Conservation (phyloP, 2,113 vertebrate genomes). For the Oplegnathus fasciatus region DNA sequence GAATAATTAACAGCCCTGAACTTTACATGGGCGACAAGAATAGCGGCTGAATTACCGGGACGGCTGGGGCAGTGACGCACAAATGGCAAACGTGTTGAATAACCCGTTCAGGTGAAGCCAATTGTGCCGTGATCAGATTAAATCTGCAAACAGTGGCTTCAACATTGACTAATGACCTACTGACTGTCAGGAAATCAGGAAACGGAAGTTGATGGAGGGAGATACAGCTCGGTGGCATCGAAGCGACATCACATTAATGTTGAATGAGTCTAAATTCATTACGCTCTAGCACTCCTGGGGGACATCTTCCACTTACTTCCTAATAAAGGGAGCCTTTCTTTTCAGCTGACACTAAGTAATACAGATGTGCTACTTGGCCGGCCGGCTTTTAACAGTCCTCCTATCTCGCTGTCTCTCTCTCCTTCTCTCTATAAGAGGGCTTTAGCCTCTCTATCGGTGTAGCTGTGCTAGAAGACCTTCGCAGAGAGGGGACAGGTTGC, state of each 20-base stretch:
- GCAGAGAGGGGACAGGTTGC: constrained; percentile 74
- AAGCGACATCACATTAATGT: constrained; percentile 67
- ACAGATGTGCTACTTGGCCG: constrained; percentile 68
- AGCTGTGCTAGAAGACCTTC: constrained; percentile 59
- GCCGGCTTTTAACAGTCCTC: constrained; percentile 58
- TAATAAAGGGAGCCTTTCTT: constrained; percentile 76
- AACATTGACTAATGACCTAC: constrained; percentile 52
- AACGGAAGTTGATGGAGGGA: constrained; percentile 55
- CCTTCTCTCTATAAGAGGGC: constrained; percentile 59
- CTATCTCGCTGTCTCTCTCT: constrained; percentile 38
- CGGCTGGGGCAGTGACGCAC: constrained; percentile 10
- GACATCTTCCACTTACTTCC: constrained; percentile 71
- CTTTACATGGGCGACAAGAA: constrained; percentile 65
- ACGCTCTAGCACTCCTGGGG: constrained; percentile 70
- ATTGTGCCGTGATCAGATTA: constrained; percentile 49
- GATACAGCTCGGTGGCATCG: constrained; percentile 57
- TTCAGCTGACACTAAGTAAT: constrained; percentile 76
- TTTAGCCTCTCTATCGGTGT: constrained; percentile 68
- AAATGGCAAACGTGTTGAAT: constrained; percentile 49
- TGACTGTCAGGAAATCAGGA: constrained; percentile 54
- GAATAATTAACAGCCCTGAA: constrained; percentile 75
- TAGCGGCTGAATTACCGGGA: constrained; percentile 34
- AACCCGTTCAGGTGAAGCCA: constrained; percentile 33
- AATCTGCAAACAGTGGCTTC: constrained; percentile 32
- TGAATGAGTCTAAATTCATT: constrained; percentile 78